Conservation (phyloP, 2,113 vertebrate species). For the Cromileptes altivelis region DNA sequence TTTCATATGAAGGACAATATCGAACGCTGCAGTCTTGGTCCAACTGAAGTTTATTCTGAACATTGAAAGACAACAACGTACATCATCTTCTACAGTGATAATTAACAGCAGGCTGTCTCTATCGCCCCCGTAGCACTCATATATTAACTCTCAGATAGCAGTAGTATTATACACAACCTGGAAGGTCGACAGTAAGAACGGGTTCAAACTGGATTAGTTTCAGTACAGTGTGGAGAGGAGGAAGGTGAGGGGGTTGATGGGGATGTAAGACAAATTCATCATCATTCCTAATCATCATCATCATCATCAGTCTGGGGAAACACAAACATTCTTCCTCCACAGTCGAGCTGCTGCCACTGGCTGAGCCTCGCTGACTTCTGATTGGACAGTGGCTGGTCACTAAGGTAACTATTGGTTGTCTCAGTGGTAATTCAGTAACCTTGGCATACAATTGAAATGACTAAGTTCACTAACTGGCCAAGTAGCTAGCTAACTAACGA, state of each 20-base stretch:
- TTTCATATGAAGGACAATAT: neutral
- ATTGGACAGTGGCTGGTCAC: constrained; percentile 81
- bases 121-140: constrained; percentile 63
- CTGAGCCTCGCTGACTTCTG: constrained; percentile 46
- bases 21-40: constrained; percentile 72
- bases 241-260: neutral
- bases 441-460: constrained; percentile 50
- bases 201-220: constrained; percentile 60
- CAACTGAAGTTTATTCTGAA: constrained; percentile 86
- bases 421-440: constrained; percentile 43
- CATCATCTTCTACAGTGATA: constrained; percentile 84
- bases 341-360: constrained; percentile 41
- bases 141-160: constrained; percentile 84
- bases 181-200: constrained; percentile 61
- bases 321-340: constrained; percentile 51
- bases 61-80: constrained; percentile 84
- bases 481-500: constrained; percentile 30
- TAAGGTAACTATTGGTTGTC: constrained; percentile 61
- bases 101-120: constrained; percentile 78
- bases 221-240: constrained; percentile 48
- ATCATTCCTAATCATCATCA: constrained; percentile 5
- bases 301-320: constrained; percentile 33
- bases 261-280: constrained; percentile 44
- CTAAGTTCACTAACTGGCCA: constrained; percentile 38
- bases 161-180: constrained; percentile 77